Base-by-base conservation (phyloP, 2,797 vertebrate species). In the Stomatorhinus walkeri region DNA sequence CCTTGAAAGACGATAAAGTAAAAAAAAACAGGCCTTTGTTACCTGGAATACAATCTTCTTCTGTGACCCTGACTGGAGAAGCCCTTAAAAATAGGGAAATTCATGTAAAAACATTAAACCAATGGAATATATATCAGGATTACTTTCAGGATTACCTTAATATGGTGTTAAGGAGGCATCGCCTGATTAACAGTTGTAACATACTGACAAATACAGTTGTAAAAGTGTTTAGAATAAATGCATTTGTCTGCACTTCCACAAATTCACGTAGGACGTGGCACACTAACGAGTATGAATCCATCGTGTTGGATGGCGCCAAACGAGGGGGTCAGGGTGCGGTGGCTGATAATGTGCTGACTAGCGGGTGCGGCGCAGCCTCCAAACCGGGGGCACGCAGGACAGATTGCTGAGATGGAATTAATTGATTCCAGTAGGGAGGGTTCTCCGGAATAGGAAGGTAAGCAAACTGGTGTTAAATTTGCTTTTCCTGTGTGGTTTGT, bases 361-460 rank as follows among this genome's bases (percentile, higher is more conserved):
- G 72, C 48, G 68, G 16, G 54, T 56, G 56, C 54, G 32, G 54
- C 72, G 28, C 9, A 2, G 64, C 19, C 22, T 89, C 54, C 59
- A 56, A 40, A 28, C 79, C 43, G 19, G 59, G 40, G 54, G 54
- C 19, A 14, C 2, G 54, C 72, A 85, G 81, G 54, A 52, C 46
- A 85, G 52, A 36, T 64, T 6, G 36, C n/a, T 61, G 46, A n/a
- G 10, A 54, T 85, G 54, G 22, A 79, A 83, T 52, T 79, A 54
- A 88, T 59, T 88, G 87, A 88, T 88, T 88, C 56, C 46, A 88
- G 68, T 81, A 79, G 16, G 36, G 12, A 51, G 22, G 61, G 22
- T 24, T 22, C 46, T 40, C 87, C 51, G 46, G 14, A 79, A 83
- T 36, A 1, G 51, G 87, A 46, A 88, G 49, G 72, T 88, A 54